Evolutionary conservation across 1,140 invertebrate genomes (phyloP), one percentile per base, ranked within the genome.

Genomic region (Rhyzopertha dominica): DNA sequence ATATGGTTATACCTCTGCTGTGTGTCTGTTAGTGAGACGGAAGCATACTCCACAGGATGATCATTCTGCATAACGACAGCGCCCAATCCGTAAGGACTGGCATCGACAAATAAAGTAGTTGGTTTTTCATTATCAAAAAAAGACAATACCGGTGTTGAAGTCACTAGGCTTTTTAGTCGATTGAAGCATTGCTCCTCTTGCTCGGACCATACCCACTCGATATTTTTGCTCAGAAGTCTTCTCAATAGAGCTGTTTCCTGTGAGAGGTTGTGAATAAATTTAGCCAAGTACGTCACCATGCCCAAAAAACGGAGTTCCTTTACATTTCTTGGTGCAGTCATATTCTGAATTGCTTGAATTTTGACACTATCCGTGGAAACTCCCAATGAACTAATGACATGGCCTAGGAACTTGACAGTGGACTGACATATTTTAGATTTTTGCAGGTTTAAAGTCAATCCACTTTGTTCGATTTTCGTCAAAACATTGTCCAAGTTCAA

Each of bases 1-100:
- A 71, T 69, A 43, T 68, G 66, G 2, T 64, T 55, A 39, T 65
- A 71, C 2, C 47, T 49, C 38, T 55, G 38, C 41, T 69, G 40
- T 13, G 51, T 42, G 32, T 54, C 36, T 8, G 51, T 66, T 9
- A 74, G 51, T 10, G 57, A 44, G 51, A 56, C 56, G 1, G 62
- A 64, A 2, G 60, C 61, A 49, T 54, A 71, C 28, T 46, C 44
- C 7, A 62, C 49, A 10, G 63, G 65, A 47, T 44, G 37, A 39
- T 51, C 51, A 38, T 61, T 31, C 54, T 70, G 65, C 13, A 69
- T 16, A 13, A 69, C 37, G 30, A 43, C 45, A 23, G 53, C 53
- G n/a, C 65, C 68, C 31, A 68, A 26, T 14, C 57, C 65, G 40
- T 44, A 44, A 43, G 58, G 52, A 7, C 53, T 60, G 10, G 57